Base-by-base conservation (phyloP, 2,797 vertebrate species). In the Spea hammondii region DNA sequence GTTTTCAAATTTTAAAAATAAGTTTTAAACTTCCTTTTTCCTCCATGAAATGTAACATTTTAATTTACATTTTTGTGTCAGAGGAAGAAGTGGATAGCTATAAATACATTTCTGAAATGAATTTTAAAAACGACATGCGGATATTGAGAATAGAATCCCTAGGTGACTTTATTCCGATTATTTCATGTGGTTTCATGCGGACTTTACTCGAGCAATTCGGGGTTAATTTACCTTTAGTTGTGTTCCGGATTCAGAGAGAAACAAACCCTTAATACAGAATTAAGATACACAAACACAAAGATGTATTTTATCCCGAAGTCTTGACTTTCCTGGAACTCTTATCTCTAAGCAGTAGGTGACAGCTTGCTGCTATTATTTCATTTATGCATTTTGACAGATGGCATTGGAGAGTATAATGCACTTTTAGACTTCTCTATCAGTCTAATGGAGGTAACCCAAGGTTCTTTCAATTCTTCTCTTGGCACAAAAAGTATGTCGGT, bases 321-420 rank as follows among this genome's bases (percentile, higher is more conserved):
- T 85, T 87, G 84, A 88, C 88, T 91, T 88, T 88, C 90, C 90
- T 89, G 86, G 90, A 92, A 93, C 89, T 91, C 87, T 88, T 92
- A 90, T 89, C 90, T 72, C 78, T 79, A 85, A 88, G 89, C 89
- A 85, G 83, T 88, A 87, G 90, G 90, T 92, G 92, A 93, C 92
- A 93, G 91, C 92, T 93, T 94, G 91, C 90, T 86, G 91, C 90
- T 89, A 88, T 92, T 92, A 91, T 92, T 92, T 91, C 90, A 89
- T 90, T 93, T 92, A 91, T 90, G 91, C 90, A 87, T 94, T 94
- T 92, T 93, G 95, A 95, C 95, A 96, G 96, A 97, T 97, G 95
- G 96, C 91, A 92, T 90, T 92, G 93, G 91, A 92, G 94, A 93
- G 92, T 91, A 92, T 93, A 90, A 92, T 93, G 92, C 92, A 95